Evolutionary conservation across 2,113 vertebrate genomes (phyloP).

Genomic region (Phrynosoma platyrhinos): DNA sequence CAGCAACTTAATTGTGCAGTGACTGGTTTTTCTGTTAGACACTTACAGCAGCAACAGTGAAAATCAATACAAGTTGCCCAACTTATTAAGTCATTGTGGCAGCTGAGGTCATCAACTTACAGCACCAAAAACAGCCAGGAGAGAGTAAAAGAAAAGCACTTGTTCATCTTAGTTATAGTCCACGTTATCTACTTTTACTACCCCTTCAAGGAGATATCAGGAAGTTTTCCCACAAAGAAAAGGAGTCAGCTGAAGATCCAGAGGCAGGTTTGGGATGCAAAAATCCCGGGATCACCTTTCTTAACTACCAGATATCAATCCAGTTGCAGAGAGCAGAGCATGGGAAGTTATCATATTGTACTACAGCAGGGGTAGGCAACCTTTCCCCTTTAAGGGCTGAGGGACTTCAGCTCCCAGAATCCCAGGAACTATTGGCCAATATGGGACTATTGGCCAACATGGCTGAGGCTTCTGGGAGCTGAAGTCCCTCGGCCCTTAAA

Average conservation of each 20-base stretch:
- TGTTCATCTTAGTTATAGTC: background rate
- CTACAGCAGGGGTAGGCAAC: no score
- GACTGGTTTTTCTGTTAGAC: constrained; percentile 25
- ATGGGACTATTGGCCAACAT: no score
- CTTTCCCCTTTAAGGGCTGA: no score
- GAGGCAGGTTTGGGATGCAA: no score
- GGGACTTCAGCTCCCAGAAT: no score
- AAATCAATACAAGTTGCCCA: constrained; percentile 12
- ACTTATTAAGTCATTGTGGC: constrained; percentile 23
- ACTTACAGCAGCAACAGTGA: background rate
- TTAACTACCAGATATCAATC: no score
- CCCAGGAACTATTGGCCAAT: no score
- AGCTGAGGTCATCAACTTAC: constrained; percentile 21
- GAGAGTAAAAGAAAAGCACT: background rate
- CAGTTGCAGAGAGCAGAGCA: no score
- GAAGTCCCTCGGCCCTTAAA: no score
- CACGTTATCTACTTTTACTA: background rate
- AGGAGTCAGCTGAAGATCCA: background rate
- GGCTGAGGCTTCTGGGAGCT: no score
- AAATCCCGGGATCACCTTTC: no score
- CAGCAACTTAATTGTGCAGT: constrained; percentile 27
- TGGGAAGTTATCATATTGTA: no score
- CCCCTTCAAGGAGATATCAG: background rate
- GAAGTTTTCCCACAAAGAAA: background rate
- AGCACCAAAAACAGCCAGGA: background rate